Percentiles rank a stretch among this genome's conserved stretches.
phyloP scores from a whole-genome alignment of 92 coral and sea anemone species.

The Blastomussa wellsi region DNA sequence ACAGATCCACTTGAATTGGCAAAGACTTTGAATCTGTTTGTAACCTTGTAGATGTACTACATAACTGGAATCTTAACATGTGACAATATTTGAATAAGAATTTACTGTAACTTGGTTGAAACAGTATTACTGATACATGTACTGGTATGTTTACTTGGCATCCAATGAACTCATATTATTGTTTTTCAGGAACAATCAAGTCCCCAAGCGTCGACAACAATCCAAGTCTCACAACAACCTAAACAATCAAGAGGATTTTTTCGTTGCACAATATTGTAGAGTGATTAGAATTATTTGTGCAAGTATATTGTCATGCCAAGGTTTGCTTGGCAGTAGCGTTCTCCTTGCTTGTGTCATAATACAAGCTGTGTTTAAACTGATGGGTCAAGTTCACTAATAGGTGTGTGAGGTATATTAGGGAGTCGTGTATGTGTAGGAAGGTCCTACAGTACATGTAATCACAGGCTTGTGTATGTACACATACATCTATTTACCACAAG shows the following conservation, averaged over 20 bases:
- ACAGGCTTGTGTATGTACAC: background rate
- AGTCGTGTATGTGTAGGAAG: background rate
- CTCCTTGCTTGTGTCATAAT: conserved; percentile 6
- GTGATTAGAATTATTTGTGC: background rate
- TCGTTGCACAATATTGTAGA: conserved; percentile 60
- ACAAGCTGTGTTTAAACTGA: conserved; percentile 7
- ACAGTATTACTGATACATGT: too few relatives aligned
- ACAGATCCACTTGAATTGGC: too few relatives aligned
- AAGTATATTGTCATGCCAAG: background rate
- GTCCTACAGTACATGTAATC: background rate
- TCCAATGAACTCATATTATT: too few relatives aligned
- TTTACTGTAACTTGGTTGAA: too few relatives aligned
- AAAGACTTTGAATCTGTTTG: too few relatives aligned
- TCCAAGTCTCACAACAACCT: conserved; percentile 69
- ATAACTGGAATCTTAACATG: too few relatives aligned
- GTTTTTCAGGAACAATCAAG: conserved; percentile 77
- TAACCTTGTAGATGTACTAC: too few relatives aligned
- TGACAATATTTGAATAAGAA: too few relatives aligned
- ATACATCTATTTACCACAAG: too few relatives aligned
- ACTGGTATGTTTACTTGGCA: too few relatives aligned
- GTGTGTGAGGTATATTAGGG: background rate
- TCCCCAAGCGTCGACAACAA: conserved; percentile 78
- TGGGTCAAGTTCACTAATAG: background rate
- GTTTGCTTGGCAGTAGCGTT: background rate
- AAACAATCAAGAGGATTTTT: conserved; percentile 56